A percentile compares a stretch with the other conserved stretches of the same genome.
phyloP scores from a whole-genome alignment of 2,113 vertebrate species.

The Malurus melanocephalus region DNA sequence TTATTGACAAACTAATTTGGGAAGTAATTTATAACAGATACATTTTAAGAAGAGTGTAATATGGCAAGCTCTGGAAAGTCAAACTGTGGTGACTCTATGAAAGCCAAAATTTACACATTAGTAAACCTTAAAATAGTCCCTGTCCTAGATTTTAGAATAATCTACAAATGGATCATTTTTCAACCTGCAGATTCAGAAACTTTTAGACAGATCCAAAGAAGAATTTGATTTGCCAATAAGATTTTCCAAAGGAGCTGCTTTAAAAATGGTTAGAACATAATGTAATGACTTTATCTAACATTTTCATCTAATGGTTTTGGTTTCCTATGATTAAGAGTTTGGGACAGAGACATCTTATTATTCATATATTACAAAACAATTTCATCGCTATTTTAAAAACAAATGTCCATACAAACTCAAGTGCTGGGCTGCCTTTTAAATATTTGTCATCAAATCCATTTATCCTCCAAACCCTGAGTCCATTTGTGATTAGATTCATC shows the following conservation, averaged over 20 bases:
- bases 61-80: neutral
- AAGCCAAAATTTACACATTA: conserved; percentile 19
- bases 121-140: conserved; percentile 38
- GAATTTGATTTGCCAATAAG: conserved; percentile 33
- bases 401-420: neutral
- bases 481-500: conserved; percentile 29
- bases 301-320: conserved; percentile 15
- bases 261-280: conserved; percentile 39
- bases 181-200: neutral
- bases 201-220: conserved; percentile 13
- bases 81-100: neutral
- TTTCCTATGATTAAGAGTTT: conserved; percentile 45
- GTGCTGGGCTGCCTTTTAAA: neutral
- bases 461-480: neutral
- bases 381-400: conserved; percentile 26
- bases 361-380: conserved; percentile 55
- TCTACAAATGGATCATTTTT: conserved; percentile 49
- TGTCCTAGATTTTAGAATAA: conserved; percentile 20
- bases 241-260: conserved; percentile 16
- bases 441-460: conserved; percentile 42
- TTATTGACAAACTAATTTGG: conserved; percentile 7
- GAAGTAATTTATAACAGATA: neutral
- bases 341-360: conserved; percentile 27
- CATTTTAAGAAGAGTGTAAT: conserved; percentile 1
- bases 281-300: conserved; percentile 26